Conservation (phyloP, 2,797 vertebrate species). For the Allobates femoralis region DNA sequence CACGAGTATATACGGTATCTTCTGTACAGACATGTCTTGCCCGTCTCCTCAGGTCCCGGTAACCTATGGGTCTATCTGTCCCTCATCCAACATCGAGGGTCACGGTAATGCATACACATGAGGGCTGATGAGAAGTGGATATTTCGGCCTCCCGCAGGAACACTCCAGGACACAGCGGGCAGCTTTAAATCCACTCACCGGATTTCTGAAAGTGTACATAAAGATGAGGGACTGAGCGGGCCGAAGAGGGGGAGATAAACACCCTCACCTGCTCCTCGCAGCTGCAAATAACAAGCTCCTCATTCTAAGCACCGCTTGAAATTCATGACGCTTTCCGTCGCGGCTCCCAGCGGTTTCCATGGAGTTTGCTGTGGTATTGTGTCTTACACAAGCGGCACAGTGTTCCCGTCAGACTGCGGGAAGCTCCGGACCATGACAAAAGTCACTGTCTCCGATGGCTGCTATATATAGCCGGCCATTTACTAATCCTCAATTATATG, state of each 20-base stretch:
- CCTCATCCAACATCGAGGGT: background rate
- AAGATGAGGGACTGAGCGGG: background rate
- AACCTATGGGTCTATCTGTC: background rate
- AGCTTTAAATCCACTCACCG: background rate
- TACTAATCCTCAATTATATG: slow-evolving; percentile 16
- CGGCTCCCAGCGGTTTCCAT: slow-evolving; percentile 53
- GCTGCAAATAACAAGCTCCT: slow-evolving; percentile 50
- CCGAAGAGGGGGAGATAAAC: slow-evolving; percentile 29
- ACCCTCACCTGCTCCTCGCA: slow-evolving; percentile 46
- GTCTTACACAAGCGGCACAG: slow-evolving; percentile 43
- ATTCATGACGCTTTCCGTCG: slow-evolving; percentile 42
- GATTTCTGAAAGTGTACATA: background rate
- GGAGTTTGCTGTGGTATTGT: slow-evolving; percentile 50
- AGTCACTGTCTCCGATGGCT: slow-evolving; percentile 11
- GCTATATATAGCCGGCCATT: slow-evolving; percentile 35
- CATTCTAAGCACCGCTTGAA: slow-evolving; percentile 43
- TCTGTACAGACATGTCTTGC: background rate
- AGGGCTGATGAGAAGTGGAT: background rate
- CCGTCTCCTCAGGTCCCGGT: background rate
- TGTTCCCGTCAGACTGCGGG: slow-evolving; percentile 41
- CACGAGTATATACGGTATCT: too few relatives aligned
- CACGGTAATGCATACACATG: background rate
- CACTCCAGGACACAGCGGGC: background rate
- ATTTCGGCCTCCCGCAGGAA: background rate
- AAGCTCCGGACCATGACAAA: slow-evolving; percentile 41